Conservation (phyloP, 2,113 vertebrate species). For the Clarias batrachus region DNA sequence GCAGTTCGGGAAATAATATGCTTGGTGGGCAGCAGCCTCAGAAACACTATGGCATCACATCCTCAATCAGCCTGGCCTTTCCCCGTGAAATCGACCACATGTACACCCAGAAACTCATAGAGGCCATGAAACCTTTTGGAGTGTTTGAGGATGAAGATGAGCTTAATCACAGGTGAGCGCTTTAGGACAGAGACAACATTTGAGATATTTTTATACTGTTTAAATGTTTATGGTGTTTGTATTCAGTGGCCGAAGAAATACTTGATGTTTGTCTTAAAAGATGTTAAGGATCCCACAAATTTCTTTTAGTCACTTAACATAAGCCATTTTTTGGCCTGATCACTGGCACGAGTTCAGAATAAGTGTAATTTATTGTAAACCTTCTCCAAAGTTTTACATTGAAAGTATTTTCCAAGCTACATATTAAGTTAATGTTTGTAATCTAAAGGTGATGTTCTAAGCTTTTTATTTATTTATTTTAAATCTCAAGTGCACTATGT, state of each 20-base stretch:
- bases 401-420: neutral
- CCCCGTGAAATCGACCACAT: slow-evolving; percentile 84
- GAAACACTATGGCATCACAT: slow-evolving; percentile 91
- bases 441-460: neutral
- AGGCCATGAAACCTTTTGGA: slow-evolving; percentile 92
- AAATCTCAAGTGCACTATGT: neutral
- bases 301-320: neutral
- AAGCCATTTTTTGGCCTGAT: neutral
- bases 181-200: neutral
- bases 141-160: slow-evolving; percentile 96
- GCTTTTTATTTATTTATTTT: neutral
- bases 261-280: too few species aligned
- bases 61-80: slow-evolving; percentile 88
- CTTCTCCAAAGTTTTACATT: neutral
- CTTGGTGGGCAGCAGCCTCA: slow-evolving; percentile 81
- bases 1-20: slow-evolving; percentile 71
- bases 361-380: neutral
- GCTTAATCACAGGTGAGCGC: slow-evolving; percentile 85
- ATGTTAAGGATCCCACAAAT: neutral
- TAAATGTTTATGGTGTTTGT: neutral
- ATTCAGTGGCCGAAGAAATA: neutral
- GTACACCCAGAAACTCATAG: slow-evolving; percentile 87
- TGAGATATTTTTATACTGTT: neutral
- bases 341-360: neutral
- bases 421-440: neutral